Evolutionary conservation across 1,140 invertebrate species (phyloP).

Genomic region (Drosophila navojoa): DNA sequence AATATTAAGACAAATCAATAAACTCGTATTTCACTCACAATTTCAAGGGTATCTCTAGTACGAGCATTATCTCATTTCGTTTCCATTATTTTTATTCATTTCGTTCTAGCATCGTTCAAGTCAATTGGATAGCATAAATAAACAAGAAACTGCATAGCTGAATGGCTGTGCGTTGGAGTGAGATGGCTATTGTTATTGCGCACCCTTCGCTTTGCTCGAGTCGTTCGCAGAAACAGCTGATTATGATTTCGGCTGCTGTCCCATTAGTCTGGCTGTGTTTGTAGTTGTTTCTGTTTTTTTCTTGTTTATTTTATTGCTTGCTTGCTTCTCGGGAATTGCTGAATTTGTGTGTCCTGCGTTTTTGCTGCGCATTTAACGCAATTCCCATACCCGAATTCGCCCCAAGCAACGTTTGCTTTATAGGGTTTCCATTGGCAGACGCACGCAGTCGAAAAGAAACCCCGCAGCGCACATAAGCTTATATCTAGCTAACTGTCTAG

Average conservation of each 20-base stretch:
- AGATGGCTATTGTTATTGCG: conserved; percentile 20
- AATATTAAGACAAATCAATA: too few relatives aligned
- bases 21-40: too few relatives aligned
- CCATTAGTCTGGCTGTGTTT: conserved; percentile 30
- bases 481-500: conserved; percentile 12
- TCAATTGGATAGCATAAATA: conserved; percentile 10
- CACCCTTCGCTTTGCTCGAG: conserved; percentile 5
- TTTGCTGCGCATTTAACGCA: conserved; percentile 53
- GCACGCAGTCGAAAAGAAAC: conserved; percentile 39
- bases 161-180: background rate
- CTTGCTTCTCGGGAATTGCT: conserved; percentile 10
- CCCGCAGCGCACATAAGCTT: conserved; percentile 42
- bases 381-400: background rate
- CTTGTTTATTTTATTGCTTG: conserved; percentile 23
- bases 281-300: conserved; percentile 13
- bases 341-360: conserved; percentile 22
- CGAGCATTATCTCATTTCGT: background rate
- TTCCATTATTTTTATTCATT: background rate
- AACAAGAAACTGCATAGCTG: conserved; percentile 1
- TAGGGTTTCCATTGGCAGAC: conserved; percentile 57
- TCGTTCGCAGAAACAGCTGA: conserved; percentile 31
- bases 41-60: background rate
- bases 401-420: conserved; percentile 17
- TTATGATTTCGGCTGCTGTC: conserved; percentile 24
- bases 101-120: conserved; percentile 1